Evolutionary conservation across 2,888 invertebrate genomes (phyloP), one percentile per base, ranked within the genome.

Genomic region (Graphium colonna): DNA sequence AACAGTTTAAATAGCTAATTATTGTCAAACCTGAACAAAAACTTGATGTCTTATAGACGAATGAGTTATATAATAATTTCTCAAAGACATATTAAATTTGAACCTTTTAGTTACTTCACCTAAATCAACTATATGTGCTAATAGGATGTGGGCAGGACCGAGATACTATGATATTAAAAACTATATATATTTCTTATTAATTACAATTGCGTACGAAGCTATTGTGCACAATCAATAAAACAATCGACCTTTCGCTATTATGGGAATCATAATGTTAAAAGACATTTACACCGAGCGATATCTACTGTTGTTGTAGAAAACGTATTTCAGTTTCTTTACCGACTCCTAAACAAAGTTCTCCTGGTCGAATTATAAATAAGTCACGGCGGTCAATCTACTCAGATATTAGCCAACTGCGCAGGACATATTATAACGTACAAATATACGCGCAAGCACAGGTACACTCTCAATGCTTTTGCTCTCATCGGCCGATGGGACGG

Each of bases 181-280:
- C 38, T 9, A 17, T 26, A n/a, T 18, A 33, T 49, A 40, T 49
- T 53, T 44, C 33, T 12, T 54, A 49, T 49, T 54, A 54, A 54
- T 54, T 54, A 54, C 44, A 49, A 54, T 49, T 45, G 49, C 48
- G 16, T 18, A 54, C 45, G 31, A 49, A 44, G 31, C 18, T 45
- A 54, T 54, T 54, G 49, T 54, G 53, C 15, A 44, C 40, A 54
- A 54, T 54, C 49, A 54, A 54, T 54, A 54, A 54, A 49, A 54
- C 54, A 54, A 50, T 54, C 49, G 54, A 54, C 54, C 54, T 54
- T 54, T 54, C 33, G 49, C 49, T 45, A 21, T 54, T 49, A 49
- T 54, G 54, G 54, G 45, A 54, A 40, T 40, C 31, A 49, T 39
- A 49, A 44, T 53, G 28, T 9, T 43, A 15, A 39, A n/a, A n/a